phyloP scores from a whole-genome alignment of 2,888 invertebrate genomes.

The Drosophila fungiperda region DNA sequence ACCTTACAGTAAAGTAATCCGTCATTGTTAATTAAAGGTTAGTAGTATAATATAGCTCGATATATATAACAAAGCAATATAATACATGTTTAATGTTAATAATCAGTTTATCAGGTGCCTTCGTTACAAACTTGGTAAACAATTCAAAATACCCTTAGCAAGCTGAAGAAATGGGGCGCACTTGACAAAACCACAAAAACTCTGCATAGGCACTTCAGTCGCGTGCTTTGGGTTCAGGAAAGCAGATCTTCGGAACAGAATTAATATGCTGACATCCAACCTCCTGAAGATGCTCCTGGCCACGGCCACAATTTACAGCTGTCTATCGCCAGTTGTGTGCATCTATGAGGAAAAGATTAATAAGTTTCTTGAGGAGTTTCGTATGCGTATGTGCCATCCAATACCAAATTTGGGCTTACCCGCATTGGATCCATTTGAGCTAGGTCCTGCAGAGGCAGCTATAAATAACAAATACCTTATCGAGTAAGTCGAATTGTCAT shows the following conservation, averaged over 20 bases:
- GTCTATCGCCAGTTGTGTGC: conserved; percentile 44
- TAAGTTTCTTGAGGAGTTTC: conserved; percentile 74
- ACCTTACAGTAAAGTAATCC: neutral
- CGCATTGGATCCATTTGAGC: conserved; percentile 77
- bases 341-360: conserved; percentile 63
- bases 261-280: conserved; percentile 38
- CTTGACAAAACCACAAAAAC: conserved; percentile 59
- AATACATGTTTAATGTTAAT: neutral
- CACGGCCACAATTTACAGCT: conserved; percentile 35
- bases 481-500: conserved; percentile 56
- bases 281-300: conserved; percentile 32
- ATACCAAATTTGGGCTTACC: conserved; percentile 78
- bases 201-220: conserved; percentile 37
- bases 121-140: neutral
- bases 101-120: neutral
- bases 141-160: neutral
- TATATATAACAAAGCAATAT: neutral
- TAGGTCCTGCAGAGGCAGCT: conserved; percentile 50
- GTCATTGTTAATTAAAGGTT: neutral
- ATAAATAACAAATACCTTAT: conserved; percentile 73
- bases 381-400: conserved; percentile 82
- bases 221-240: conserved; percentile 13
- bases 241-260: conserved; percentile 27
- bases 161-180: conserved; percentile 8
- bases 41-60: neutral